phyloP scores from a whole-genome alignment of 1,140 invertebrate genomes.

The Lepidostoma basale region DNA sequence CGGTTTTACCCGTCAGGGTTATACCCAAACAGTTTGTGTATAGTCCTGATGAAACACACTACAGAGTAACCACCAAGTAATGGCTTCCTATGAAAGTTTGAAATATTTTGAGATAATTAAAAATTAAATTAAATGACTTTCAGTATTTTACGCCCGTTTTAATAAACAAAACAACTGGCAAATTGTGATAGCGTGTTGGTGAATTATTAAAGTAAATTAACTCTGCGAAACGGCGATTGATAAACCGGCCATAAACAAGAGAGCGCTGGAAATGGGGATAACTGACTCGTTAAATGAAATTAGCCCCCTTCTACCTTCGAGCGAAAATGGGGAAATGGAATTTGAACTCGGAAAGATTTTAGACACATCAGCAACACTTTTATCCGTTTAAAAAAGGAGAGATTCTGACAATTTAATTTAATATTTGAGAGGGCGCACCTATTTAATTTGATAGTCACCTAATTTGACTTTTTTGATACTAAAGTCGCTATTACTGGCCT shows the following conservation, averaged over 20 bases:
- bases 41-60: too few relatives aligned
- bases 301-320: slow-evolving; percentile 32
- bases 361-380: slow-evolving; percentile 27
- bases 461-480: slow-evolving; percentile 16
- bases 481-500: neutral
- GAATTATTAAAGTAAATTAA: neutral
- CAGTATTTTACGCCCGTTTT: too few relatives aligned
- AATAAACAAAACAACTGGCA: too few relatives aligned
- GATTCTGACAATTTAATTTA: slow-evolving; percentile 22
- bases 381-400: slow-evolving; percentile 24
- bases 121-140: too few relatives aligned
- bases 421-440: slow-evolving; percentile 15
- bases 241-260: slow-evolving; percentile 33
- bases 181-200: too few relatives aligned
- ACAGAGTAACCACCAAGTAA: too few relatives aligned
- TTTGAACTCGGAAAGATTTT: slow-evolving; percentile 21
- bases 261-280: slow-evolving; percentile 39
- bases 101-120: too few relatives aligned
- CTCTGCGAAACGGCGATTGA: neutral
- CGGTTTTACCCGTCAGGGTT: too few relatives aligned
- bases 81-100: too few relatives aligned
- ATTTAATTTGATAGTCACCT: slow-evolving; percentile 27
- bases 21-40: too few relatives aligned
- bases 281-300: slow-evolving; percentile 47
- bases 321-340: slow-evolving; percentile 14